A percentile compares a stretch with the other conserved stretches of the same genome.
Conservation (phyloP, 2,888 invertebrate genomes). For the Agrochola lychnidis region DNA sequence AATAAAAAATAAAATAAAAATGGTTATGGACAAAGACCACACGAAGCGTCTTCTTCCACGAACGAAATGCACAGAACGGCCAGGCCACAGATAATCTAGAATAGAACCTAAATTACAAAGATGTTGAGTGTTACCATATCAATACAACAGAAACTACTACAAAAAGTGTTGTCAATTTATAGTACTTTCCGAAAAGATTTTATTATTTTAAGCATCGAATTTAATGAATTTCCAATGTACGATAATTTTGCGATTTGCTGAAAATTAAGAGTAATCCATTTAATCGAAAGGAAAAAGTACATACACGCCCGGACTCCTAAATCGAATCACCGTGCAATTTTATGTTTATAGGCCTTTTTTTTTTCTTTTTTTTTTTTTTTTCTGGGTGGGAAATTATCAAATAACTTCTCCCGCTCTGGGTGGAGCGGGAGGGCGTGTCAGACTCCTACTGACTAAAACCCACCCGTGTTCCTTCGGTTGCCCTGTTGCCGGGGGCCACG, state of each 20-base stretch:
- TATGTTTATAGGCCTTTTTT: neutral
- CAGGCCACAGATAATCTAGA: conserved; percentile 57
- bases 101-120: conserved; percentile 6
- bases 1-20: conserved; percentile 88
- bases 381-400: no score
- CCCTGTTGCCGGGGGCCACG: no score
- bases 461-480: no score
- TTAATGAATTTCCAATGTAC: no score
- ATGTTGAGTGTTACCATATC: conserved; percentile 60
- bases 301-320: neutral
- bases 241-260: no score
- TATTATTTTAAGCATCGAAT: neutral
- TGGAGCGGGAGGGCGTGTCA: no score
- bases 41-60: conserved; percentile 86
- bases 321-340: neutral
- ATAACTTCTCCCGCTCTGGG: no score
- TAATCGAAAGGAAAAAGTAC: neutral
- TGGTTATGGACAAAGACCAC: conserved; percentile 83
- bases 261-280: neutral
- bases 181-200: neutral
- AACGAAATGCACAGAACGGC: conserved; percentile 77
- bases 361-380: no score
- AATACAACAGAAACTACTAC: conserved; percentile 39
- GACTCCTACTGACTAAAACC: no score
- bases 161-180: conserved; percentile 25